These are phyloP conservation scores for Oedothorax gibbosus DNA, from an alignment of 1,140 invertebrate species.

Conservation along the genomic window DNA sequence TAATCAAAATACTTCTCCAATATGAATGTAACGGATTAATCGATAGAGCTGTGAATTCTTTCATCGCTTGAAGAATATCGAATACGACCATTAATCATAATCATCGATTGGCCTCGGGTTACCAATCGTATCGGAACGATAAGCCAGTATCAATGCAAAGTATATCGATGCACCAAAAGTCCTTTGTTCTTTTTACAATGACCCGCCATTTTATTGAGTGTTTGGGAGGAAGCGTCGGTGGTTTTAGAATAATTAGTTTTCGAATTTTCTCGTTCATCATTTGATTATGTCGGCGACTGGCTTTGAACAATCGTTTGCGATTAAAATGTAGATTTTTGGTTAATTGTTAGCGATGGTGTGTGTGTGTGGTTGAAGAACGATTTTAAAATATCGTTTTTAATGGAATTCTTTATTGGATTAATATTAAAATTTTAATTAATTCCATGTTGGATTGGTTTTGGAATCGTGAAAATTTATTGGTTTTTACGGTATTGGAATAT, in stretches of 20 bases:
- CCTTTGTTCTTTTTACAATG: constrained; percentile 48
- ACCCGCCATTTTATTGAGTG: constrained; percentile 26
- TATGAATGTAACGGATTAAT: constrained; percentile 40
- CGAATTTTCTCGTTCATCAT: constrained; percentile 52
- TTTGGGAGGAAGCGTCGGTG: constrained; percentile 1
- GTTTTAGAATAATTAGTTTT: constrained; percentile 48
- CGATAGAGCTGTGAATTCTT: constrained; percentile 52
- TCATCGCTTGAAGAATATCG: constrained; percentile 45
- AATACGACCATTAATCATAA: constrained; percentile 53
- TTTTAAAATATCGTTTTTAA: too few relatives aligned
- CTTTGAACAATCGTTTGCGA: constrained; percentile 32
- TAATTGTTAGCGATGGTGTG: background rate
- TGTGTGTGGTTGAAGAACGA: too few relatives aligned
- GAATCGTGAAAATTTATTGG: too few relatives aligned
- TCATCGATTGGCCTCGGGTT: constrained; percentile 45
- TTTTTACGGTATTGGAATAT: too few relatives aligned
- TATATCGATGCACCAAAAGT: constrained; percentile 28
- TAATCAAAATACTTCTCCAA: constrained; percentile 36
- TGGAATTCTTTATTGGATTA: too few relatives aligned
- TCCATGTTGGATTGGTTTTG: too few relatives aligned
- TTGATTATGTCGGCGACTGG: constrained; percentile 40
- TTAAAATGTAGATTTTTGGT: constrained; percentile 23
- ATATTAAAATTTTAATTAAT: too few relatives aligned
- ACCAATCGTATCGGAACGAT: constrained; percentile 54
- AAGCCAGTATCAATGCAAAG: constrained; percentile 46